Evolutionary conservation across 1,140 invertebrate species (phyloP), one percentile per base, ranked within the genome.

Genomic region (Wasmannia auropunctata): DNA sequence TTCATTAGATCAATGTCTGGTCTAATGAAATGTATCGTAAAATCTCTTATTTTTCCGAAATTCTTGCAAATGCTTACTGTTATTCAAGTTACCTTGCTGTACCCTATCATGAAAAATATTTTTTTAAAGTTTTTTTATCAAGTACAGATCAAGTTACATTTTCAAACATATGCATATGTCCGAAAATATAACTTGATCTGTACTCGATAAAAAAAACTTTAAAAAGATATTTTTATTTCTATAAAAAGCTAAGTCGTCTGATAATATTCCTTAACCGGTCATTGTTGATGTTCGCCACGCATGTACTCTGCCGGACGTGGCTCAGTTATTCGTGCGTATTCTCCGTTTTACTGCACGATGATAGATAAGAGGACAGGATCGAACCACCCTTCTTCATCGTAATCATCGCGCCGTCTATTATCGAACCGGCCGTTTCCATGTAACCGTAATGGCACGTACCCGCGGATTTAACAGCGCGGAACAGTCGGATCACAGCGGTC

Each of bases 381-480:
- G 69, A 25, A n/a, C 54, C 25, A 34, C 16, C 72, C 81, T 76
- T 51, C 40, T 25, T 70, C 63, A n/a, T 40, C 34, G 43, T 34
- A 62, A 51, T 65, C 60, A 54, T 54, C 60, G 81, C 40, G 54
- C 70, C n/a, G 16, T 77, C 75, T 77, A 63, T 85, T 77, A 85
- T 79, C 46, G 60, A 67, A 22, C 11, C 34, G 74, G 22, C 62
- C 25, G 84, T 77, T 84, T 60, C 22, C 72, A 65, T 65, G 74
- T 77, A 76, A 65, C 56, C 58, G 60, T 85, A 85, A 85, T 85
- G 84, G 56, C 74, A 80, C 62, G 19, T 86, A 63, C 19, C 19
- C 25, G 74, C 19, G 34, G 22, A 31, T 40, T 67, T 51, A 79
- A 58, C 25, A 19, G 28, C 49, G 74, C 74, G 16, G 51, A 86